phyloP scores from a whole-genome alignment of 2,113 vertebrate genomes.

The Sinocyclocheilus anshuiensis region DNA sequence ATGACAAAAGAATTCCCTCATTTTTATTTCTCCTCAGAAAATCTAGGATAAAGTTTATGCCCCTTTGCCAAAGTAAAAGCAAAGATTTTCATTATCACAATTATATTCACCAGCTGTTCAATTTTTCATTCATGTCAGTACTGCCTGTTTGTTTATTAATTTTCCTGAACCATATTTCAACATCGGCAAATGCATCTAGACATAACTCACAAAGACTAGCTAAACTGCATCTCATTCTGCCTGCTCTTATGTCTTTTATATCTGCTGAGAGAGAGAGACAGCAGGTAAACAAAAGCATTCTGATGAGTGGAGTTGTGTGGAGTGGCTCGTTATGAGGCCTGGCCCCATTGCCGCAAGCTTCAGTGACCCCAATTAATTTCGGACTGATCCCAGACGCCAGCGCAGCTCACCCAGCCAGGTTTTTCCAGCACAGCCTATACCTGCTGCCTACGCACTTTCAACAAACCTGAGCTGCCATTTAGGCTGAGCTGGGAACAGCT shows the following conservation, averaged over 20 bases:
- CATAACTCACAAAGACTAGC: not conserved
- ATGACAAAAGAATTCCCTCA: too few species aligned
- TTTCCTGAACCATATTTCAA: constrained; percentile 17
- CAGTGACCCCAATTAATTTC: constrained; percentile 35
- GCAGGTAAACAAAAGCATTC: not conserved
- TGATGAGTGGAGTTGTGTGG: constrained; percentile 8
- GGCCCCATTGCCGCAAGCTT: not conserved
- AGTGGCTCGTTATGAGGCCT: constrained; percentile 15
- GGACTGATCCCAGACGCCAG: constrained; percentile 5
- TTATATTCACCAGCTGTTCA: constrained; percentile 5
- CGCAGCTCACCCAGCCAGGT: not conserved
- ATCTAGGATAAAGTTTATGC: not conserved
- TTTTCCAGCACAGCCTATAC: not conserved
- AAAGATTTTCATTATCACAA: not conserved
- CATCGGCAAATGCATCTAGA: constrained; percentile 13
- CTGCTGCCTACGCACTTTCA: constrained; percentile 6
- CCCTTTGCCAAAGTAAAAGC: not conserved
- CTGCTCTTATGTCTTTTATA: constrained; percentile 10
- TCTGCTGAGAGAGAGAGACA: not conserved
- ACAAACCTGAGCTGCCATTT: constrained; percentile 18
- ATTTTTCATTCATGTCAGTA: constrained; percentile 16
- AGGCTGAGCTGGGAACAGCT: constrained; percentile 6
- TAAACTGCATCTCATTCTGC: constrained; percentile 7
- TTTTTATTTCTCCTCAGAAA: not conserved
- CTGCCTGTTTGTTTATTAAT: constrained; percentile 12